Conservation (phyloP, 1,140 invertebrate species). For the Lanistes nyassanus region DNA sequence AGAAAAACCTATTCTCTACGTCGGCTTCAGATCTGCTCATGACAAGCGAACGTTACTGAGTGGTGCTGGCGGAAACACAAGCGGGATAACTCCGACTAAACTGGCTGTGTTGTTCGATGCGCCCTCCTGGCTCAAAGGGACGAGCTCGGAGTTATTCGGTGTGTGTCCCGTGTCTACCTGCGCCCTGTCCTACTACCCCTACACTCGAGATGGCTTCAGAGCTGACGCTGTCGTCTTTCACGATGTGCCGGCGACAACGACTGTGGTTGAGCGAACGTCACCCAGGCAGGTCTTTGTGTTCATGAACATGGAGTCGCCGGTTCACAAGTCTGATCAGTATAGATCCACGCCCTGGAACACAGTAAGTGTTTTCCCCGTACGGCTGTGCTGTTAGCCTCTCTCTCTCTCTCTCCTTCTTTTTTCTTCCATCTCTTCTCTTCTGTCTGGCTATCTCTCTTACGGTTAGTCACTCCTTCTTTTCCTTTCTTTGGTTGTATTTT, state of each 20-base stretch:
- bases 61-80: too few relatives aligned
- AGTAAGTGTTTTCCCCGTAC: background rate
- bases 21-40: too few relatives aligned
- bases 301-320: background rate
- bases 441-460: background rate
- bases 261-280: background rate
- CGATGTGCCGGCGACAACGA: background rate
- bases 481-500: background rate
- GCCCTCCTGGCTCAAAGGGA: too few relatives aligned
- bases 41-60: too few relatives aligned
- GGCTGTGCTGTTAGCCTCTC: background rate
- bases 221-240: background rate
- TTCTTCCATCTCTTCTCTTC: background rate
- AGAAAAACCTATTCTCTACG: too few relatives aligned
- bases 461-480: background rate
- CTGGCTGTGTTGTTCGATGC: too few relatives aligned
- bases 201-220: background rate
- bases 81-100: too few relatives aligned
- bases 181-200: background rate
- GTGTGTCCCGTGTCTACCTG: too few relatives aligned
- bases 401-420: constrained; percentile 11
- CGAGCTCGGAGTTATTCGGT: too few relatives aligned
- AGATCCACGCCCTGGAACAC: background rate
- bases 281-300: background rate
- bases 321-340: background rate